Evolutionary conservation across 2,888 invertebrate species (phyloP).

Genomic region (Cataglyphis cursor): DNA sequence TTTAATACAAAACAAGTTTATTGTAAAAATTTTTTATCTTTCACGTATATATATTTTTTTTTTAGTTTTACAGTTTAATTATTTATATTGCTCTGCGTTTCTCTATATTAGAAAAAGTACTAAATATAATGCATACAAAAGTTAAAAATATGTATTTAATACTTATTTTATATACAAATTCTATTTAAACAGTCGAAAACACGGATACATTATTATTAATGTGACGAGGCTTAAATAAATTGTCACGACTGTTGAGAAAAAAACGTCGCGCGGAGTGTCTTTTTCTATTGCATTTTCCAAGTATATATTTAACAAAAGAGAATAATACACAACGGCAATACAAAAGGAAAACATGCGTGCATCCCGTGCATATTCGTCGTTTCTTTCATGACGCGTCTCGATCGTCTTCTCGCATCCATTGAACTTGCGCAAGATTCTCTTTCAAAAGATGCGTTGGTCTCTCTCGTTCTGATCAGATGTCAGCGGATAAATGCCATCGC

Average conservation of each 20-base stretch:
- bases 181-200: neutral
- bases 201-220: neutral
- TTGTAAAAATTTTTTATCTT: neutral
- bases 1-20: neutral
- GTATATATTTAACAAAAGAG: constrained; percentile 31
- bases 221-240: neutral
- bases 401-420: constrained; percentile 67
- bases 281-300: constrained; percentile 24
- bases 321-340: neutral
- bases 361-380: constrained; percentile 3
- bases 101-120: neutral
- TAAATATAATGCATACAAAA: neutral
- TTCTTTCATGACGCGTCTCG: constrained; percentile 57
- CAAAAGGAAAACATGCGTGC: constrained; percentile 7
- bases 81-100: neutral
- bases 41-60: neutral
- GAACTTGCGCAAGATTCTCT: constrained; percentile 63
- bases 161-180: neutral
- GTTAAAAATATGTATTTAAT: neutral
- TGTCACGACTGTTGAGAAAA: neutral
- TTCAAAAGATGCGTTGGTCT: constrained; percentile 62
- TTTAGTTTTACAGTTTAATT: neutral
- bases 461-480: constrained; percentile 34
- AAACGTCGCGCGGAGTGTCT: neutral
- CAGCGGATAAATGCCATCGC: constrained; percentile 8